A percentile compares a stretch with the other conserved stretches of the same genome.
Conservation (phyloP, 2,797 vertebrate species). For the Rachycentron canadum region DNA sequence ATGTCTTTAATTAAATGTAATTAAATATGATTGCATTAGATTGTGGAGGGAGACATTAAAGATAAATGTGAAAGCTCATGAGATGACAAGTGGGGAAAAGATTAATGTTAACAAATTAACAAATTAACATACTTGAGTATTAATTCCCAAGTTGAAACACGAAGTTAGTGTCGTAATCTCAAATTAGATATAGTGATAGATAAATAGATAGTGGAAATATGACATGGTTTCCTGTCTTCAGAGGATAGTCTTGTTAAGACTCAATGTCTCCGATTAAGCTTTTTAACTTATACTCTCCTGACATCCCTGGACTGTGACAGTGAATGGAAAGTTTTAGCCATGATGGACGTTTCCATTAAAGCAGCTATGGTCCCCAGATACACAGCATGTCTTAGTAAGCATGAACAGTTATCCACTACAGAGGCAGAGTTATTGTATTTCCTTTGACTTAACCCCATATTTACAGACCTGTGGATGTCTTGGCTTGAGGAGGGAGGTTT, state of each 20-base stretch:
- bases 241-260: neutral
- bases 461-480: too few relatives aligned
- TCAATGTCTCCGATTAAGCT: neutral
- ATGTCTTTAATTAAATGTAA: too few relatives aligned
- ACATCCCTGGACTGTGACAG: neutral
- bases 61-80: too few relatives aligned
- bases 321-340: neutral
- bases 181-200: neutral
- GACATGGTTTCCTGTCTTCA: neutral
- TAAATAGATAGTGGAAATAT: too few relatives aligned
- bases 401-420: neutral
- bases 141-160: too few relatives aligned
- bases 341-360: neutral
- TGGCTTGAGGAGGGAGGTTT: neutral
- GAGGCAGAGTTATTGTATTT: too few relatives aligned
- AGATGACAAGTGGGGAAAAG: neutral
- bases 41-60: too few relatives aligned
- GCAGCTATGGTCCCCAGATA: neutral
- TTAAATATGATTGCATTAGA: too few relatives aligned
- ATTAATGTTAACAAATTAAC: too few relatives aligned
- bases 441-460: too few relatives aligned
- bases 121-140: too few relatives aligned
- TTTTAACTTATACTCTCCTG: neutral
- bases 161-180: neutral
- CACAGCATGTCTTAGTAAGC: neutral